These are phyloP conservation scores for Loriculus beryllinus DNA, from an alignment of 2,797 vertebrate genomes.

Conservation along the genomic window DNA sequence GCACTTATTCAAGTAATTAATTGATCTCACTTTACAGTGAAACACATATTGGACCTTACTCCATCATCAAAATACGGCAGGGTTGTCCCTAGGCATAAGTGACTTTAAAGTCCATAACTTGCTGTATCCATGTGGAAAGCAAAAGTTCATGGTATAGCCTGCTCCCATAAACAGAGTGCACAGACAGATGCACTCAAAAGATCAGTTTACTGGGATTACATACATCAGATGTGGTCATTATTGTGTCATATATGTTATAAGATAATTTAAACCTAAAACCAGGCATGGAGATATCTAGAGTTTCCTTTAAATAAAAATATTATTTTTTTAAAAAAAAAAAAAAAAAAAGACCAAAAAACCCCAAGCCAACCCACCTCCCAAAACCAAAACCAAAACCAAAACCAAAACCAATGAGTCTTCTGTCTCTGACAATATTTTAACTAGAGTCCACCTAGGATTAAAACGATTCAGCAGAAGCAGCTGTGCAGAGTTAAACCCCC, in stretches of 20 bases:
- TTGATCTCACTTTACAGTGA: not conserved
- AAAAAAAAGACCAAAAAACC: too few species aligned
- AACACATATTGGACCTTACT: not conserved
- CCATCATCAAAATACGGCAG: not conserved
- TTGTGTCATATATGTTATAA: not conserved
- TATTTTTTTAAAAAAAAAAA: too few species aligned
- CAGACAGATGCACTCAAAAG: not conserved
- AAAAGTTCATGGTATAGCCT: not conserved
- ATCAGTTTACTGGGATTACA: not conserved
- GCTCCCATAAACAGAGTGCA: not conserved
- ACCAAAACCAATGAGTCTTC: not conserved
- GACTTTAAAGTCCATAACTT: not conserved
- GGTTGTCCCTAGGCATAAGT: not conserved
- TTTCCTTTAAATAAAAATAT: not conserved
- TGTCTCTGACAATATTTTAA: not conserved
- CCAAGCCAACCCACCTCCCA: too few species aligned
- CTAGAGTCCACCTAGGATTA: not conserved
- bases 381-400: not conserved
- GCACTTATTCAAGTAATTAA: slow-evolving; percentile 49
- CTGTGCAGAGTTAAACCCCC: not conserved
- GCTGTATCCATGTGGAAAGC: not conserved
- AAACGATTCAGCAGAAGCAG: not conserved
- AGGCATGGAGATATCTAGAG: not conserved
- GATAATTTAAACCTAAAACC: not conserved
- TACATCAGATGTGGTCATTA: not conserved